These are phyloP conservation scores for Leucoptera coffeella DNA, from an alignment of 2,888 invertebrate genomes.

Conservation along the genomic window DNA sequence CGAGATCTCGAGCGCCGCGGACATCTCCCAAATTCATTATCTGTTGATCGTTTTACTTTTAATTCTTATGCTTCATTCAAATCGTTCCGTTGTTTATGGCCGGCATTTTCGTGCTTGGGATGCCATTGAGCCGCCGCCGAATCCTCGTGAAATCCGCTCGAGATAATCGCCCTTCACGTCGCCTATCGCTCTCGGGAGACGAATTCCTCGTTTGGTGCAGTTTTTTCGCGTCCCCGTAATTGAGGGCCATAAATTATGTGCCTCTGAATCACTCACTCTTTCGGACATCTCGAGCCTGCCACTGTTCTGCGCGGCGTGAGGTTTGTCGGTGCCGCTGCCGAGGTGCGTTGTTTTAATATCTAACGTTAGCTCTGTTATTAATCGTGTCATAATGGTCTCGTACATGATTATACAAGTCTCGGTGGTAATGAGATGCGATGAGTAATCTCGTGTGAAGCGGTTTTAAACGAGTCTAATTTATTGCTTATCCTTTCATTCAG, in stretches of 20 bases:
- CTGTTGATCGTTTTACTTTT: conserved; percentile 26
- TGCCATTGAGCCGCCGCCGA: conserved; percentile 28
- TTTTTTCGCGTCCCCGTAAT: conserved; percentile 46
- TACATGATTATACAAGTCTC: conserved; percentile 17
- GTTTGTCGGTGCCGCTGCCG: too few relatives aligned
- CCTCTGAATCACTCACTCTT: conserved; percentile 29
- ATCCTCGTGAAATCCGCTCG: conserved; percentile 38
- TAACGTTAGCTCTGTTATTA: conserved; percentile 23
- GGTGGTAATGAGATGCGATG: too few relatives aligned
- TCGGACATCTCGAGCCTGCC: too few relatives aligned
- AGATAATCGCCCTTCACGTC: conserved; percentile 12
- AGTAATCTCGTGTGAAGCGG: too few relatives aligned
- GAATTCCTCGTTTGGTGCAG: conserved; percentile 34
- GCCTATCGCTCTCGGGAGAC: too few relatives aligned
- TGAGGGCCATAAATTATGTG: conserved; percentile 42
- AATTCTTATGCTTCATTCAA: conserved; percentile 43
- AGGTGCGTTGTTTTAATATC: too few relatives aligned
- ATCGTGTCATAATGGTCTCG: conserved; percentile 26
- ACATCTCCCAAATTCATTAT: conserved; percentile 40
- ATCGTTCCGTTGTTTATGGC: conserved; percentile 49
- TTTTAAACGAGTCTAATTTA: conserved; percentile 3
- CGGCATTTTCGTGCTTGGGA: conserved; percentile 49
- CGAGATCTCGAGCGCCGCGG: conserved; percentile 14
- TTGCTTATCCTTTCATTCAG: conserved; percentile 3
- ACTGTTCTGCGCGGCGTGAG: too few relatives aligned